phyloP scores from a whole-genome alignment of 2,113 vertebrate species.

The Perognathus longimembris region DNA sequence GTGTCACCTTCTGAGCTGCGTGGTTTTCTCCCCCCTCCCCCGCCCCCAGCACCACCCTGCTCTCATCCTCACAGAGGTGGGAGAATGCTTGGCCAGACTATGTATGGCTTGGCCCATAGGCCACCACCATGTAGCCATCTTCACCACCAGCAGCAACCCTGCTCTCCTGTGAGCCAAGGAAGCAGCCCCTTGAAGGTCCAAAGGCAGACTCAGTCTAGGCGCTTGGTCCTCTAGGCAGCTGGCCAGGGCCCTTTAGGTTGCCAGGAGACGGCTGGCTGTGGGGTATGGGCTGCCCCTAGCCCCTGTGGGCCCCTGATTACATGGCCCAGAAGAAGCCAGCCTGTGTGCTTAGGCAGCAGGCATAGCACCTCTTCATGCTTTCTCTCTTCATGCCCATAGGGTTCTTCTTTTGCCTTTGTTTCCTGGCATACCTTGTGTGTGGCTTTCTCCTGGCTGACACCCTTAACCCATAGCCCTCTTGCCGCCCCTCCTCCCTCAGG shows the following conservation, averaged over 20 bases:
- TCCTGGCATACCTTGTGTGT: no score
- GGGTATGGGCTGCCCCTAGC: accelerated
- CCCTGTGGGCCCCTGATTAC: background rate
- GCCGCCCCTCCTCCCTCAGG: background rate
- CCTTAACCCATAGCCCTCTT: background rate
- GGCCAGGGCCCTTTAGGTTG: background rate
- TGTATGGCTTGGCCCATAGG: background rate
- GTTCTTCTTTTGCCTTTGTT: no score
- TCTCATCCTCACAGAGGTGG: no score
- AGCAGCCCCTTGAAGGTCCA: background rate
- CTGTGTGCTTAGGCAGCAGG: background rate
- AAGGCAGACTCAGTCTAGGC: background rate
- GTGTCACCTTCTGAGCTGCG: background rate
- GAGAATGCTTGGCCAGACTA: background rate
- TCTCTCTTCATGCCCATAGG: background rate
- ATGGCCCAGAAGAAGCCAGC: background rate
- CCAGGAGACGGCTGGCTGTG: background rate
- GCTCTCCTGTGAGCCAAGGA: background rate
- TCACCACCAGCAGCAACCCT: background rate
- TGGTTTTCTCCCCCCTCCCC: no score
- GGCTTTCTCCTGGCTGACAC: no score
- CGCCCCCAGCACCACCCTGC: no score
- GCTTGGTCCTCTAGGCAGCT: background rate
- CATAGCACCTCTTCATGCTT: background rate
- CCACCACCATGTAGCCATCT: no score